Evolutionary conservation across 2,888 invertebrate genomes (phyloP), one percentile per base, ranked within the genome.

Genomic region (Allacma fusca): DNA sequence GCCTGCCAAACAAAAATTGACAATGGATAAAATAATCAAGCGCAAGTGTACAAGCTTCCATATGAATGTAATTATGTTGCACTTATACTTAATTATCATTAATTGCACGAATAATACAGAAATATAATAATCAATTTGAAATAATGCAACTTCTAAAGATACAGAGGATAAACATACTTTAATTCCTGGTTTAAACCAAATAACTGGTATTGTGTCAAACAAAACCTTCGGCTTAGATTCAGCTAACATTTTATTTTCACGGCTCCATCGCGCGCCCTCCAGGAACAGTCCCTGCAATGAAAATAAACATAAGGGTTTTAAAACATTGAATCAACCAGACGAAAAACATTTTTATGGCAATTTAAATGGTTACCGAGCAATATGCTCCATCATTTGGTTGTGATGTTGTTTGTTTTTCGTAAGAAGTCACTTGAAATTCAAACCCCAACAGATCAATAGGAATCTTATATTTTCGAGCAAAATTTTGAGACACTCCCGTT

Each of bases 401-500:
- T 0, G 89, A 86, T 68, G 86, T 85, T 0, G 85, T 81, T 71
- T 91, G 87, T 0, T 85, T 85, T 24, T 87, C 87, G 68, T 88
- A 88, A 62, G 88, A 88, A 85, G 91, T 87, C 1, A 93, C 93
- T 88, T 92, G 89, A 83, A 94, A 94, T 86, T 94, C 93, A 86
- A 93, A 96, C 78, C 91, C 89, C 59, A 95, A 88, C 84, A 93
- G 89, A 88, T 97, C 97, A 83, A 97, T 97, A 28, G 97, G 96
- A 85, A 97, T 95, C 79, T 91, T 91, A 88, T 94, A 94, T 87
- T 95, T 96, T 83, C 97, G 90, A 4, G 97, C 96, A 87, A 91
- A 96, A 87, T 96, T 97, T 88, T 97, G 97, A 86, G 94, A 93
- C n/a, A 93, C 94, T 12, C 96, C 83, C 1, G 97, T 97, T 69